These are phyloP conservation scores for Saturnia japonica DNA, from an alignment of 2,888 invertebrate genomes.

Conservation along the genomic window DNA sequence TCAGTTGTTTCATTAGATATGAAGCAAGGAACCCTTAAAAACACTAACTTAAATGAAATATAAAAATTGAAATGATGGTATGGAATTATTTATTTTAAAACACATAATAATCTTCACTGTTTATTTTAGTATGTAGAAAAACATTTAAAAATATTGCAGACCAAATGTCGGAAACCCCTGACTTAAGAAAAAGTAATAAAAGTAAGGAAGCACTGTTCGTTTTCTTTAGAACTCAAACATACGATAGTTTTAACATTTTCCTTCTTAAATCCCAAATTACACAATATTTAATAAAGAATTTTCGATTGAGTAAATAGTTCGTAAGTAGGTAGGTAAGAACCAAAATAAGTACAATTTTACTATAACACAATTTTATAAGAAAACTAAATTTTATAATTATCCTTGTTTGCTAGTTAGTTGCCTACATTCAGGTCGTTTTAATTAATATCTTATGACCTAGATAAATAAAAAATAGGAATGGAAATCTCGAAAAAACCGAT, in stretches of 20 bases:
- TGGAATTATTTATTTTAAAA: background rate
- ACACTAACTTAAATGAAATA: no score
- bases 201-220: conserved; percentile 72
- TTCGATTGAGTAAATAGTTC: background rate
- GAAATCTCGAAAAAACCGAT: no score
- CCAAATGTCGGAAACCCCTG: conserved; percentile 53
- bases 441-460: no score
- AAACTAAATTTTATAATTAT: no score
- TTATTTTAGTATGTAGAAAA: background rate
- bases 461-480: no score
- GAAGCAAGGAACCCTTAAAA: no score
- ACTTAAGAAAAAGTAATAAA: conserved; percentile 62
- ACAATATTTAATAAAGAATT: conserved; percentile 1
- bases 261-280: conserved; percentile 5
- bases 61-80: background rate
- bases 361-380: background rate
- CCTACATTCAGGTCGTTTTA: no score
- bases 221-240: conserved; percentile 72
- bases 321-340: no score
- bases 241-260: conserved; percentile 48
- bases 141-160: background rate
- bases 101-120: background rate
- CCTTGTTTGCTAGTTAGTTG: no score
- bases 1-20: no score
- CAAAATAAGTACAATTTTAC: background rate